These are phyloP conservation scores for Gnathonemus longibarbis DNA, from an alignment of 2,113 vertebrate genomes.

Conservation along the genomic window DNA sequence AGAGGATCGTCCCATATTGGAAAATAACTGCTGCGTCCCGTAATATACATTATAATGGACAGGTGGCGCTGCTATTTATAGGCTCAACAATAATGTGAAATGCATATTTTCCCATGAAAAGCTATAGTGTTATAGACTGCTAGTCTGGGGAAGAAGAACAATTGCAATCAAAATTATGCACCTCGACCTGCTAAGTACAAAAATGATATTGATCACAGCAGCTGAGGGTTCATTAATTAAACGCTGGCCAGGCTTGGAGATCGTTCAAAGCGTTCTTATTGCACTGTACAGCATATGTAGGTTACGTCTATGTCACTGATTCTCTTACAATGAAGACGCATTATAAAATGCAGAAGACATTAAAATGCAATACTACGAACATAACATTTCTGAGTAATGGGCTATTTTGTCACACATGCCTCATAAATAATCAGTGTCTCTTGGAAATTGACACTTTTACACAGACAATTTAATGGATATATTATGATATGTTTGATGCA, in stretches of 20 bases:
- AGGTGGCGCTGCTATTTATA: background rate
- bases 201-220: background rate
- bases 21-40: background rate
- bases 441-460: background rate
- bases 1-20: background rate
- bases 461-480: background rate
- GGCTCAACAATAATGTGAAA: background rate
- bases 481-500: background rate
- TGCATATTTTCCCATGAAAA: background rate
- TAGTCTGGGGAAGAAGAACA: background rate
- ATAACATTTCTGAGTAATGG: background rate
- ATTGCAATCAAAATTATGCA: background rate
- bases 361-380: background rate
- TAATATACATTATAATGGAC: background rate
- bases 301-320: background rate
- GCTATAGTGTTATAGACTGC: background rate
- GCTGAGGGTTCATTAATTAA: background rate
- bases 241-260: background rate
- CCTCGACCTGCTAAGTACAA: background rate
- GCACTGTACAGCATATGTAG: background rate
- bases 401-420: background rate
- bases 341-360: background rate
- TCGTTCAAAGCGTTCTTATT: background rate
- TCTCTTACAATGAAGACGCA: background rate
- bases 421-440: background rate